Percentiles rank a stretch among this genome's conserved stretches.
Evolutionary conservation across 2,888 invertebrate genomes (phyloP).

Genomic region (Acrobasis repandana): DNA sequence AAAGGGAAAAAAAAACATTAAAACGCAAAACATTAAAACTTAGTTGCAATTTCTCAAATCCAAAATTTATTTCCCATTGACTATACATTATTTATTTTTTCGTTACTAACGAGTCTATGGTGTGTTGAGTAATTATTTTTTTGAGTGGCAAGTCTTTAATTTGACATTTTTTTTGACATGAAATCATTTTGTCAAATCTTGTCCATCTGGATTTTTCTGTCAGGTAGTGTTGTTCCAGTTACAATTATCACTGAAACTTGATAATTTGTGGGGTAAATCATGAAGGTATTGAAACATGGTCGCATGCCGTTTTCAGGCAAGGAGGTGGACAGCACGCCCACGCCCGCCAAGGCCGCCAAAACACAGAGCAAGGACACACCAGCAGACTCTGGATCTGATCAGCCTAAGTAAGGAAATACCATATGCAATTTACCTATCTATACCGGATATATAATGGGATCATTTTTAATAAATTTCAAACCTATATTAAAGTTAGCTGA

Average conservation of each 20-base stretch:
- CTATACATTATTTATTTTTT: too few species aligned
- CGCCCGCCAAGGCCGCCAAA: slow-evolving; percentile 65
- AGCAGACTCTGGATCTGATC: slow-evolving; percentile 76
- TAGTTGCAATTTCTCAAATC: too few species aligned
- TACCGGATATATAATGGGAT: too few species aligned
- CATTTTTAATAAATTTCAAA: too few species aligned
- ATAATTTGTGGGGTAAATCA: neutral
- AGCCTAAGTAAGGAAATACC: slow-evolving; percentile 78
- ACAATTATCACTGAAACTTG: too few species aligned
- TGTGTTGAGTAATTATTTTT: neutral
- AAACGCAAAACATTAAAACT: too few species aligned
- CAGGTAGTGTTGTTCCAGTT: neutral
- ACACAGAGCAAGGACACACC: slow-evolving; percentile 77
- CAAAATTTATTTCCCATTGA: too few species aligned
- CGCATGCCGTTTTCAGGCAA: slow-evolving; percentile 53
- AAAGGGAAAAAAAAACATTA: too few species aligned
- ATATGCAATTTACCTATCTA: too few species aligned
- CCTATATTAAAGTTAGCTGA: too few species aligned
- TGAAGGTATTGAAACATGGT: slow-evolving; percentile 1
- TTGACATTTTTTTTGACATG: neutral
- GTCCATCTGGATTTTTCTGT: neutral
- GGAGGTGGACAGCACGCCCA: slow-evolving; percentile 56
- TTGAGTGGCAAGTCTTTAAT: neutral
- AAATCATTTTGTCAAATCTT: neutral
- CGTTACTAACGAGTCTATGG: too few species aligned